phyloP scores from a whole-genome alignment of 2,797 vertebrate species.

The Galagoides demidoff region DNA sequence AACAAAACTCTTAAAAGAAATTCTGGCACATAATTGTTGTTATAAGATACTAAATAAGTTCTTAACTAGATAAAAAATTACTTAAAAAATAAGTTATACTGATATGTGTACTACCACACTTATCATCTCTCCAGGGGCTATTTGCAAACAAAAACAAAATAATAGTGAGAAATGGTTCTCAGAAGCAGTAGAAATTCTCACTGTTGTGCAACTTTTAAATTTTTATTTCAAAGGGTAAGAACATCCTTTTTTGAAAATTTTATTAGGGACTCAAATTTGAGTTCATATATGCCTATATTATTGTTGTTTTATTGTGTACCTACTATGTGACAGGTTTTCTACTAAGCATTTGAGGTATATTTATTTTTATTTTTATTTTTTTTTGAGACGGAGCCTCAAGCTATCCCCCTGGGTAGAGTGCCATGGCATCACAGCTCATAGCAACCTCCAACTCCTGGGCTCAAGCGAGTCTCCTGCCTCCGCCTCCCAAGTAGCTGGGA shows the following conservation, averaged over 20 bases:
- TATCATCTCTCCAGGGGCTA: neutral
- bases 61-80: constrained; percentile 31
- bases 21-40: neutral
- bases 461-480: too few relatives aligned
- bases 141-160: constrained; percentile 32
- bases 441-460: too few relatives aligned
- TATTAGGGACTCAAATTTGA: neutral
- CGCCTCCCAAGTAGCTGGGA: too few relatives aligned
- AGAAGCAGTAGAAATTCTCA: neutral
- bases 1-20: constrained; percentile 53
- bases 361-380: too few relatives aligned
- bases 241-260: neutral
- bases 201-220: constrained; percentile 4
- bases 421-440: too few relatives aligned
- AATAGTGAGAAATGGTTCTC: neutral
- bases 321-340: neutral
- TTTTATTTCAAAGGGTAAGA: neutral
- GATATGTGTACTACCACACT: neutral
- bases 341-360: neutral
- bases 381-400: too few relatives aligned
- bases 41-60: neutral
- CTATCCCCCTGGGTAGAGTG: too few relatives aligned
- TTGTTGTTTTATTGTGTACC: neutral
- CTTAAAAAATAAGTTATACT: neutral
- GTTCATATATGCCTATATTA: neutral